These are phyloP conservation scores for Brachyalestes nurse DNA, from an alignment of 2,797 vertebrate genomes.

Conservation along the genomic window DNA sequence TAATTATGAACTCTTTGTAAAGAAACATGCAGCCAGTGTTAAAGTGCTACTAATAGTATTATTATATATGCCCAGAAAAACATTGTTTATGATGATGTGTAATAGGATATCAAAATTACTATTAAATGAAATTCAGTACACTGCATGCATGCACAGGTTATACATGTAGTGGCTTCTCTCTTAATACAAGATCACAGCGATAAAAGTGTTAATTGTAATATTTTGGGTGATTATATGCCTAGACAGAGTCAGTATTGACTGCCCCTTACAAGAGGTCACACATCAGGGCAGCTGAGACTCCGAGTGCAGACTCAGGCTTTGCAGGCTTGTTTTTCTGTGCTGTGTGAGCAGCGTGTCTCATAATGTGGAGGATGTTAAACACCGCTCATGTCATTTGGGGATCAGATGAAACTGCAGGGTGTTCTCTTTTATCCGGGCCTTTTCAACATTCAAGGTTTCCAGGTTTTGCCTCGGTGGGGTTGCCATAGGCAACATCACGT, in stretches of 20 bases:
- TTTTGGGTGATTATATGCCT: too few relatives aligned
- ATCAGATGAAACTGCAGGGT: background rate
- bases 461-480: background rate
- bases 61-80: too few relatives aligned
- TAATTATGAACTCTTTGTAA: too few relatives aligned
- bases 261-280: background rate
- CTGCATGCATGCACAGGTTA: too few relatives aligned
- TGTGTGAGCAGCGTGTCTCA: background rate
- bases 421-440: background rate
- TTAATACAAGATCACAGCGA: too few relatives aligned
- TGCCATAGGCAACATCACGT: slow-evolving; percentile 1
- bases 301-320: background rate
- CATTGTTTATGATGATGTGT: too few relatives aligned
- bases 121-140: too few relatives aligned
- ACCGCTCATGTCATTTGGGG: background rate
- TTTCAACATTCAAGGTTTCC: slow-evolving; percentile 20
- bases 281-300: background rate
- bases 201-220: too few relatives aligned
- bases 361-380: background rate
- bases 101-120: too few relatives aligned
- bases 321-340: background rate
- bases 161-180: too few relatives aligned
- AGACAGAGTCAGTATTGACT: background rate
- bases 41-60: too few relatives aligned
- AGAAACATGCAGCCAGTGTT: too few relatives aligned